Evolutionary conservation across 2,113 vertebrate species (phyloP).

Genomic region (Erythrolamprus reginae): DNA sequence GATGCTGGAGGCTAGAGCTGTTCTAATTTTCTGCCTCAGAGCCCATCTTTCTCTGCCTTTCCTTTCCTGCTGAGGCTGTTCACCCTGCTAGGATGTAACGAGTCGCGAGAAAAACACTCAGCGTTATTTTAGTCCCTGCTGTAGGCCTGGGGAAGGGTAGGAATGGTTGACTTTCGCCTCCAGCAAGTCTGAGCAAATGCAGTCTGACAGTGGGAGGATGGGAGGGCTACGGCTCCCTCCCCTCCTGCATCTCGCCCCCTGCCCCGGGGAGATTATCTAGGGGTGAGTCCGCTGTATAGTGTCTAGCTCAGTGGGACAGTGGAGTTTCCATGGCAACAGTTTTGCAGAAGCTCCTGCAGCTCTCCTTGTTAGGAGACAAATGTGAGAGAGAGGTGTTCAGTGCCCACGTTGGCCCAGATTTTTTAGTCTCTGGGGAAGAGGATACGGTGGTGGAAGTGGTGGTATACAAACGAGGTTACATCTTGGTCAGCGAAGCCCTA

Average conservation of each 20-base stretch:
- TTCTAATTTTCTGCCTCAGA: not conserved
- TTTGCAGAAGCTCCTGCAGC: not conserved
- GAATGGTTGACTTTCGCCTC: not conserved
- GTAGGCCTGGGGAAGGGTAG: not conserved
- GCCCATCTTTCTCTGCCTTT: not conserved
- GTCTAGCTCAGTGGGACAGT: not conserved
- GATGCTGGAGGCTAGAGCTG: not conserved
- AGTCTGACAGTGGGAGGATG: not conserved
- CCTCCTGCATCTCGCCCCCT: not conserved
- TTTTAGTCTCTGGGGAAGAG: not conserved
- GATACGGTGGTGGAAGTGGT: not conserved
- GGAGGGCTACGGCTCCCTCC: not conserved
- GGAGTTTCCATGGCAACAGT: not conserved
- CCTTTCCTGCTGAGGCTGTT: not conserved
- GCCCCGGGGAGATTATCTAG: not conserved
- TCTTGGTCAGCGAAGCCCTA: not conserved
- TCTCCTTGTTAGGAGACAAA: not conserved
- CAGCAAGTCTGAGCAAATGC: not conserved
- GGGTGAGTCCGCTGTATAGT: conserved; percentile 2
- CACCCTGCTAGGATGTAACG: fast-evolving
- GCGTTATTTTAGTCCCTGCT: not conserved
- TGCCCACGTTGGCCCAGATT: conserved; percentile 16
- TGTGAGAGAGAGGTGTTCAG: not conserved
- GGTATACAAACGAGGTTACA: not conserved
- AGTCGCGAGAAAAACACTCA: not conserved